phyloP scores from a whole-genome alignment of 1,140 invertebrate species.

The Drosophila truncata region DNA sequence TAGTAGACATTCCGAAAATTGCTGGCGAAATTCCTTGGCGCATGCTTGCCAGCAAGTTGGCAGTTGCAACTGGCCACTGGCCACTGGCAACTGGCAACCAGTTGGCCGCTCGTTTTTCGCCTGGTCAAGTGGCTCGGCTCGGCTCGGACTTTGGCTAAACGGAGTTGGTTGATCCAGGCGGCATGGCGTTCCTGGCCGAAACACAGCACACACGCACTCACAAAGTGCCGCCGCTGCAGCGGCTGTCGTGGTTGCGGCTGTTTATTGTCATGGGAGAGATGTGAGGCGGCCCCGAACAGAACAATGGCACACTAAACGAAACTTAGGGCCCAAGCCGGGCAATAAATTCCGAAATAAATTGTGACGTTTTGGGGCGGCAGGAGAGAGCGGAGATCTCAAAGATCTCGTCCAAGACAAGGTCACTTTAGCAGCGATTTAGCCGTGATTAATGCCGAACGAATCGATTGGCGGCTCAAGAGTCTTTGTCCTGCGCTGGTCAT shows the following conservation, averaged over 20 bases:
- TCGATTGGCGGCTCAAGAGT: conserved; percentile 8
- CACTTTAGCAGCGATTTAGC: conserved; percentile 45
- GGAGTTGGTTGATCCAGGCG: conserved; percentile 50
- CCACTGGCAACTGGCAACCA: conserved; percentile 58
- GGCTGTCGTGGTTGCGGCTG: conserved; percentile 42
- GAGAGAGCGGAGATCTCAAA: conserved; percentile 22
- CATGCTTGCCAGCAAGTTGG: conserved; percentile 65
- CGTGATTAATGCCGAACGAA: conserved; percentile 34
- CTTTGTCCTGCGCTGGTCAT: conserved; percentile 50
- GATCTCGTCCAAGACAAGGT: conserved; percentile 58
- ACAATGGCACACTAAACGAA: conserved; percentile 81
- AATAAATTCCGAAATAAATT: conserved; percentile 73
- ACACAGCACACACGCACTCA: conserved; percentile 20
- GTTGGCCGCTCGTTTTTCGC: conserved; percentile 49
- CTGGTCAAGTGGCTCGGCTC: conserved; percentile 61
- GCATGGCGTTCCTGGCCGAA: conserved; percentile 59
- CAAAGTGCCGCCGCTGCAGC: conserved; percentile 50
- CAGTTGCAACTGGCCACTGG: conserved; percentile 46
- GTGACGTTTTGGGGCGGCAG: conserved; percentile 40
- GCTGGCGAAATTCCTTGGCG: conserved; percentile 78
- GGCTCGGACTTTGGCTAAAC: conserved; percentile 61
- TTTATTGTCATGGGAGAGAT: conserved; percentile 74
- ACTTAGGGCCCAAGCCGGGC: conserved; percentile 48
- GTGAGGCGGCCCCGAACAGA: conserved; percentile 66
- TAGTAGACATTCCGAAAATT: conserved; percentile 79